phyloP scores from a whole-genome alignment of 1,140 invertebrate species.

The Mya arenaria region DNA sequence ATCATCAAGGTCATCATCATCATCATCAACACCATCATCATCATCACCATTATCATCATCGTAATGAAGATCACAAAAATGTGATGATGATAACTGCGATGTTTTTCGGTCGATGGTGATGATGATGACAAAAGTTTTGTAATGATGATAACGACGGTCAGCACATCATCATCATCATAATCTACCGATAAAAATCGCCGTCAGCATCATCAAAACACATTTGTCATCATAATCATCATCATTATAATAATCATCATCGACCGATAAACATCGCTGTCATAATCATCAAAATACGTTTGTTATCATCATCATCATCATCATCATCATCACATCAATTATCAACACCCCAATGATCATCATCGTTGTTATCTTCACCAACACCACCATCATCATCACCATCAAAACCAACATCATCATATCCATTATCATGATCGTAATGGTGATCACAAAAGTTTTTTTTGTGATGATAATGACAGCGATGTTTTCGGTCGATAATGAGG shows the following conservation, averaged over 20 bases:
- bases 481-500: background rate
- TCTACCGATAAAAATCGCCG: too few relatives aligned
- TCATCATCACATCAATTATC: background rate
- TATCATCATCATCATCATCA: slow-evolving; percentile 18
- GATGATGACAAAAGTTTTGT: too few relatives aligned
- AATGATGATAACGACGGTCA: too few relatives aligned
- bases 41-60: too few relatives aligned
- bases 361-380: background rate
- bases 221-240: background rate
- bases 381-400: background rate
- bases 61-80: too few relatives aligned
- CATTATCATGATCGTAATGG: background rate
- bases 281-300: background rate
- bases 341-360: background rate
- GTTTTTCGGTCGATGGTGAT: too few relatives aligned
- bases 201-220: too few relatives aligned
- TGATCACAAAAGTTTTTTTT: background rate
- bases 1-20: too few relatives aligned
- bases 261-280: background rate
- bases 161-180: too few relatives aligned
- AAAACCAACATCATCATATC: background rate
- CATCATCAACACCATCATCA: too few relatives aligned
- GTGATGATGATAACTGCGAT: too few relatives aligned
- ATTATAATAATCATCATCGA: background rate
- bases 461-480: background rate